These are phyloP conservation scores for Eristalis arbustorum DNA, from an alignment of 2,888 invertebrate genomes.

Conservation along the genomic window DNA sequence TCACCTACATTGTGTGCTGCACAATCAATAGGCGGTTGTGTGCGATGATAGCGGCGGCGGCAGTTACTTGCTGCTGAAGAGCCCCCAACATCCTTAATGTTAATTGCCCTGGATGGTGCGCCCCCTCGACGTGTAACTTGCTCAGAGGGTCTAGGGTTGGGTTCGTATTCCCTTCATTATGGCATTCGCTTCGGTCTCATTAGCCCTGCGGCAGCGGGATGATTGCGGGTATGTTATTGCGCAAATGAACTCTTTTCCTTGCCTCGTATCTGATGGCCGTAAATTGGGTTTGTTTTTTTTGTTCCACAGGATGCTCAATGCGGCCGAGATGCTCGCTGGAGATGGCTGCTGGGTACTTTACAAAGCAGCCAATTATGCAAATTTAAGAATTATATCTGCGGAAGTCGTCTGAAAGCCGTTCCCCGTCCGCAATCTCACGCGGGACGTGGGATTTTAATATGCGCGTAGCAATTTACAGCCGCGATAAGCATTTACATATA, in stretches of 20 bases:
- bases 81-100: constrained; percentile 26
- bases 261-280: constrained; percentile 9
- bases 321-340: not conserved
- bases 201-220: constrained; percentile 36
- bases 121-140: not conserved
- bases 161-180: constrained; percentile 11
- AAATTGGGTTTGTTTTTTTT: constrained; percentile 55
- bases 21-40: constrained; percentile 62
- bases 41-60: constrained; percentile 45
- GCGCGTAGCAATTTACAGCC: constrained; percentile 38
- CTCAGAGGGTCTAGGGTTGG: constrained; percentile 40
- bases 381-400: constrained; percentile 44
- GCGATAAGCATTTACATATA: constrained; percentile 55
- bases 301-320: constrained; percentile 24
- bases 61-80: constrained; percentile 38
- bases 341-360: not conserved
- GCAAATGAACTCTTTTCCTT: constrained; percentile 37
- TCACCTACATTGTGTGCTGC: constrained; percentile 34
- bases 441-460: constrained; percentile 11
- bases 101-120: not conserved
- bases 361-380: constrained; percentile 62
- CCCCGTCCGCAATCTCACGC: constrained; percentile 14
- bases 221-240: constrained; percentile 61
- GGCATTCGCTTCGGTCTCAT: constrained; percentile 19
- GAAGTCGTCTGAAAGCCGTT: constrained; percentile 35